Conservation (phyloP, 53 echinoderm and acorn worm species). For the Hippasteria phrygiana region DNA sequence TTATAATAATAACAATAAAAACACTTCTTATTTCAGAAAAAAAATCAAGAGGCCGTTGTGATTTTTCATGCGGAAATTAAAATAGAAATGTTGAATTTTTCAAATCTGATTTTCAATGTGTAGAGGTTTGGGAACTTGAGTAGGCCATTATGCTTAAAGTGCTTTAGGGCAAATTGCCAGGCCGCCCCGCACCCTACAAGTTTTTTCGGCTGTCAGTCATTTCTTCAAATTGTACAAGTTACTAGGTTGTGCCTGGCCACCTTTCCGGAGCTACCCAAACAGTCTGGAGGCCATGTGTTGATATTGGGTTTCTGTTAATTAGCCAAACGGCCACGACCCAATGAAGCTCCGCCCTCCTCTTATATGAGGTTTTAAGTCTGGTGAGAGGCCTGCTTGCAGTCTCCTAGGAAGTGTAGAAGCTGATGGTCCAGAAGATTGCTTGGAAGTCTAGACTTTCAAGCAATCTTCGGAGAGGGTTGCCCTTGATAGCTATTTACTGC, state of each 20-base stretch:
- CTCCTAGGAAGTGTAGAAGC: background rate
- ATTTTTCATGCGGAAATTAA: too few relatives aligned
- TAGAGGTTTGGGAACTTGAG: too few relatives aligned
- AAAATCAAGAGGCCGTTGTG: too few relatives aligned
- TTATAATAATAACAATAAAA: too few relatives aligned
- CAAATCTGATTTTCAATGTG: too few relatives aligned
- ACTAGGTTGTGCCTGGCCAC: conserved; percentile 2
- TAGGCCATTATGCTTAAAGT: background rate
- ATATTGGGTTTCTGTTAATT: conserved; percentile 38
- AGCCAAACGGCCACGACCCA: background rate
- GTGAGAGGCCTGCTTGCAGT: background rate
- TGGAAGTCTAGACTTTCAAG: background rate
- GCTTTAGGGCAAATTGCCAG: background rate
- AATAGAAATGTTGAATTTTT: too few relatives aligned
- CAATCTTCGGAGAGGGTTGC: too few relatives aligned
- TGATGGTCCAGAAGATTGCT: background rate
- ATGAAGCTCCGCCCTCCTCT: background rate
- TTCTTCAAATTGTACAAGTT: conserved; percentile 5
- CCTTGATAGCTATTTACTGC: too few relatives aligned
- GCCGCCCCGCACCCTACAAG: background rate
- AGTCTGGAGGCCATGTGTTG: conserved; percentile 35
- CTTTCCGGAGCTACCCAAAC: conserved; percentile 49
- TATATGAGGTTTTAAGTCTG: background rate
- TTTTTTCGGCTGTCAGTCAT: conserved; percentile 27
- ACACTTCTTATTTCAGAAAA: too few relatives aligned